A percentile compares a stretch with the other conserved stretches of the same genome.
phyloP scores from a whole-genome alignment of 37 sponge, comb jelly and placozoan genomes.

The Agelas oroides region DNA sequence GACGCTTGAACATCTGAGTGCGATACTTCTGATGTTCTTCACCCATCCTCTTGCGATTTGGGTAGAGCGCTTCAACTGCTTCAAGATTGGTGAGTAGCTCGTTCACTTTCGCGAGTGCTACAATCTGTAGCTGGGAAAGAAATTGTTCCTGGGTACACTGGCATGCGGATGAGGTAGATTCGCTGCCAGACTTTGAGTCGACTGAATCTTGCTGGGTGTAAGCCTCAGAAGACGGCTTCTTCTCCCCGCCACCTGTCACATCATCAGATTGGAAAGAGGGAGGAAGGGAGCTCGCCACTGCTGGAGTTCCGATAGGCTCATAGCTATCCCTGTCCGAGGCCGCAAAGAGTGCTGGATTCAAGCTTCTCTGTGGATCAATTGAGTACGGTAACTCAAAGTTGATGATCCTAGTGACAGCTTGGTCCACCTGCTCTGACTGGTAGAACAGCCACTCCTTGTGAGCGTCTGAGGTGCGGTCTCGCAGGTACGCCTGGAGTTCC shows the following conservation, averaged over 20 bases:
- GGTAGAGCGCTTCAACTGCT: constrained; percentile 37
- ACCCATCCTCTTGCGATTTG: constrained; percentile 34
- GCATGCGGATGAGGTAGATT: neutral
- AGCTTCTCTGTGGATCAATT: neutral
- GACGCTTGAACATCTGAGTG: constrained; percentile 40
- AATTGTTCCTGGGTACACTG: constrained; percentile 9
- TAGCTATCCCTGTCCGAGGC: constrained; percentile 8
- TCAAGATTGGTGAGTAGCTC: constrained; percentile 54
- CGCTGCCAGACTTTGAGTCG: neutral
- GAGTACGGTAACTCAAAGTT: neutral
- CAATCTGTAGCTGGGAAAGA: constrained; percentile 24
- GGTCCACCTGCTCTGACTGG: neutral
- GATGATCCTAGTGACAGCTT: constrained; percentile 18
- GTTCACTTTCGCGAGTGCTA: constrained; percentile 33
- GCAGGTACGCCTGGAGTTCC: constrained; percentile 54
- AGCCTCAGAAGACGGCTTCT: neutral
- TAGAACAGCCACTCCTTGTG: constrained; percentile 26
- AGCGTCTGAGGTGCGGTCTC: constrained; percentile 6
- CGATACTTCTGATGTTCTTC: constrained; percentile 52
- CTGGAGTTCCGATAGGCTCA: neutral
- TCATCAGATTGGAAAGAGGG: no score
- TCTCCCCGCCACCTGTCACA: neutral
- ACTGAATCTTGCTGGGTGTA: neutral
- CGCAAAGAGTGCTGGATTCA: neutral
- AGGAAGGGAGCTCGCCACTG: no score